Evolutionary conservation across 2,113 vertebrate species (phyloP), one percentile per base, ranked within the genome.

Genomic region (Muntiacus reevesi): DNA sequence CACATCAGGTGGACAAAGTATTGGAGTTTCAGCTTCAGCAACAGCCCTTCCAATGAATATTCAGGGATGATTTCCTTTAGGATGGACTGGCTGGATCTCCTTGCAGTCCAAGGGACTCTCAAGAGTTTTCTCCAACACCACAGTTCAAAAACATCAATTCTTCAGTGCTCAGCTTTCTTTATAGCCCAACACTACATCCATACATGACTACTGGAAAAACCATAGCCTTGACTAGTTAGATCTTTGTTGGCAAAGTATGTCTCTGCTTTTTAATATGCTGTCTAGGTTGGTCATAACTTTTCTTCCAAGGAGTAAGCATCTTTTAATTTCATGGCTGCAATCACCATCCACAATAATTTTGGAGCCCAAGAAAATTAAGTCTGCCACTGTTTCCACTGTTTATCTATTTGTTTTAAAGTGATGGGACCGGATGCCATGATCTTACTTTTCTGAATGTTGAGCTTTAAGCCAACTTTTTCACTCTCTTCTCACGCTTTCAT

Each of bases 301-400:
- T 36, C 16, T 67, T 67, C 33, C 64, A 67, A 19, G 16, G 33
- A n/a, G 64, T 67, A 67, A 67, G 16, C 0, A 0, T 19, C 16
- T 67, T 67, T 67, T 67, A 67, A n/a, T 19, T 10, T 67, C 16
- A 19, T n/a, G 4, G 64, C 33, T 67, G 7, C 16, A 67, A 5
- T 67, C 64, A 67, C 0, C 0, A n/a, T n/a, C 3, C 1, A 4
- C 64, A n/a, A 16, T 67, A 33, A 19, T n/a, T 67, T 67, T n/a
- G 64, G 8, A n/a, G 8, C 16, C 62, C 33, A 1, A 1, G 1
- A n/a, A 67, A 67, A 19, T 67, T 10, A 67, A 67, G 16, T 67
- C 16, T n/a, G 17, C 8, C 16, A n/a, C 16, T n/a, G 16, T 67
- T 67, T 67, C 64, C 14, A 64, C 30, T 17, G 62, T n/a, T 33